phyloP scores from a whole-genome alignment of 2,888 invertebrate species.

The Lamellibrachia satsuma region DNA sequence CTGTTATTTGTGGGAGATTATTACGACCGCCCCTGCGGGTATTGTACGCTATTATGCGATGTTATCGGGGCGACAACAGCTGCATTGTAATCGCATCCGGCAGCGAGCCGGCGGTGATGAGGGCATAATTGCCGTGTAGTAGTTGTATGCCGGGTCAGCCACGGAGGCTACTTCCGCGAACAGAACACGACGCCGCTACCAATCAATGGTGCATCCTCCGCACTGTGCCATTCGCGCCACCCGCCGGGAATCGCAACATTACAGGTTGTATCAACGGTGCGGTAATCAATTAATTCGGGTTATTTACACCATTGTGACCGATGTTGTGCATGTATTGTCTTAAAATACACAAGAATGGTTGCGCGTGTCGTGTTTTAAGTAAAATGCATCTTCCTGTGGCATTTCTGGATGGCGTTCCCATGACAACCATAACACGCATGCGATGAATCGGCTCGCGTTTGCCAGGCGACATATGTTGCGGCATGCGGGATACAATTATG shows the following conservation, averaged over 20 bases:
- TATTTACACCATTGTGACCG: neutral
- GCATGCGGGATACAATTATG: too few relatives aligned
- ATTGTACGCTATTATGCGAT: neutral
- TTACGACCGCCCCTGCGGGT: neutral
- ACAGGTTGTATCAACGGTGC: neutral
- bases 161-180: neutral
- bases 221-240: neutral
- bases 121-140: conserved; percentile 6
- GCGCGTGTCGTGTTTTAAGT: too few relatives aligned
- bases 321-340: neutral
- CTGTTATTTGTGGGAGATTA: neutral
- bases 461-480: too few relatives aligned
- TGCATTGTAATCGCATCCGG: neutral
- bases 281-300: neutral
- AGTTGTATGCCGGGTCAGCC: neutral
- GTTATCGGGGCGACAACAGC: neutral
- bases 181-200: neutral
- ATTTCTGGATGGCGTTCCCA: too few relatives aligned
- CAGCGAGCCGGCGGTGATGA: neutral
- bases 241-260: neutral
- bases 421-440: too few relatives aligned
- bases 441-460: too few relatives aligned
- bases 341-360: too few relatives aligned
- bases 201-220: neutral
- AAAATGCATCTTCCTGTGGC: too few relatives aligned